Evolutionary conservation across 2,797 vertebrate genomes (phyloP).

Genomic region (Mallotus villosus): DNA sequence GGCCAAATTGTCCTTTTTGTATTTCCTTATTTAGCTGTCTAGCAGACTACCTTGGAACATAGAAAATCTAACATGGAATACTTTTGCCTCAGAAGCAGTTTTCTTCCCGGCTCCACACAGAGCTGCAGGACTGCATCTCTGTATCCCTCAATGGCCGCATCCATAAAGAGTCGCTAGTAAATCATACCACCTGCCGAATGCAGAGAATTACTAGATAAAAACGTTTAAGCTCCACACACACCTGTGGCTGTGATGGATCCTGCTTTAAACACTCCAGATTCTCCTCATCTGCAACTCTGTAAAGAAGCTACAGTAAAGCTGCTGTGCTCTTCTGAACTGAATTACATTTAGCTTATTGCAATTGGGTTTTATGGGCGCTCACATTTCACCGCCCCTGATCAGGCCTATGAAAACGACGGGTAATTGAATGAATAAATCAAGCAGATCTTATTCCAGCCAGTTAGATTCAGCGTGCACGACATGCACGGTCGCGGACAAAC

Average conservation of each 20-base stretch:
- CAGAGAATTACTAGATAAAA: too few relatives aligned
- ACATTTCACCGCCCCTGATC: slow-evolving; percentile 36
- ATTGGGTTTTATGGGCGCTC: slow-evolving; percentile 38
- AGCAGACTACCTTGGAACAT: too few relatives aligned
- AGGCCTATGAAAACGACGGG: slow-evolving; percentile 39
- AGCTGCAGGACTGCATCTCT: too few relatives aligned
- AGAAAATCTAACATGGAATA: too few relatives aligned
- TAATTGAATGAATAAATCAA: slow-evolving; percentile 54
- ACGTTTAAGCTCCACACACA: not conserved
- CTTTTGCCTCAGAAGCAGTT: too few relatives aligned
- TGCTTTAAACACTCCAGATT: slow-evolving; percentile 20
- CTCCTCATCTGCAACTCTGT: slow-evolving; percentile 21
- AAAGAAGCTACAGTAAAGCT: slow-evolving; percentile 9
- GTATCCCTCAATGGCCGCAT: too few relatives aligned
- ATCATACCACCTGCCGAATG: too few relatives aligned
- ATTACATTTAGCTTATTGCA: slow-evolving; percentile 42
- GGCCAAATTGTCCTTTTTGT: too few relatives aligned
- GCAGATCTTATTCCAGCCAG: slow-evolving; percentile 24
- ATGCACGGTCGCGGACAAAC: slow-evolving; percentile 11
- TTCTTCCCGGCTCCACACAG: too few relatives aligned
- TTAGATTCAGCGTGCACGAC: slow-evolving; percentile 16
- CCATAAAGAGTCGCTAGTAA: too few relatives aligned
- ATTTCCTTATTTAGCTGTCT: too few relatives aligned
- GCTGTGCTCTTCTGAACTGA: slow-evolving; percentile 30
- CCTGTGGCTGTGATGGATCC: slow-evolving; percentile 13